Evolutionary conservation across 1,140 invertebrate species (phyloP).

Genomic region (Tetramorium parvispinum): DNA sequence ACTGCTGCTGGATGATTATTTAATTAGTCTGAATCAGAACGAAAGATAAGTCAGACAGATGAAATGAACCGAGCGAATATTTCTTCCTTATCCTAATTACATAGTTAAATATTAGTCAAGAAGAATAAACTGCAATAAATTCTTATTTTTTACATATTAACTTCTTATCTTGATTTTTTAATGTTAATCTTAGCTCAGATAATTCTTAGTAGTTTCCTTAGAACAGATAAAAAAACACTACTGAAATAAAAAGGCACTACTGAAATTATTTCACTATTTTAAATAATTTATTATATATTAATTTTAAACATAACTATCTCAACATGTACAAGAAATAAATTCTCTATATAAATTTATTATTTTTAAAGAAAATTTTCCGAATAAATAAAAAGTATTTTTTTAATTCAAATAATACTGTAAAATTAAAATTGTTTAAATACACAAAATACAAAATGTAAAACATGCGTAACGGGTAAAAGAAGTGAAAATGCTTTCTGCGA

Average conservation of each 20-base stretch:
- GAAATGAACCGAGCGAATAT: not conserved
- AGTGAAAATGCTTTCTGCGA: slow-evolving; percentile 11
- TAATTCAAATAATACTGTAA: not conserved
- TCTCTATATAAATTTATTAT: not conserved
- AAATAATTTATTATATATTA: slow-evolving; percentile 11
- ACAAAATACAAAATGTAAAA: not conserved
- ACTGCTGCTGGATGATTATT: slow-evolving; percentile 8
- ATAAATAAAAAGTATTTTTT: not conserved
- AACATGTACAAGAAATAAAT: not conserved
- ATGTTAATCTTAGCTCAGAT: not conserved
- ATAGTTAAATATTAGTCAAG: not conserved
- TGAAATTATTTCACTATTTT: not conserved
- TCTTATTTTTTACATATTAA: not conserved
- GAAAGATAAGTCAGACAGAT: slow-evolving; percentile 3
- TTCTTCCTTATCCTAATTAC: not conserved
- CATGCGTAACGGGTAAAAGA: not conserved
- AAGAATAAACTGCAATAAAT: not conserved
- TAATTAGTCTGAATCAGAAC: slow-evolving; percentile 14
- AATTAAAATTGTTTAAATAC: slow-evolving; percentile 8
- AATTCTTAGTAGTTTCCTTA: not conserved
- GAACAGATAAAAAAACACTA: not conserved
- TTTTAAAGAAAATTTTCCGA: not conserved
- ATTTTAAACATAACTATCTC: not conserved
- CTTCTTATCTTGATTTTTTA: not conserved
- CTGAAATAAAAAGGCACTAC: not conserved